Base-by-base conservation (phyloP, 2,113 vertebrate genomes). In the Nettapus auritus region DNA sequence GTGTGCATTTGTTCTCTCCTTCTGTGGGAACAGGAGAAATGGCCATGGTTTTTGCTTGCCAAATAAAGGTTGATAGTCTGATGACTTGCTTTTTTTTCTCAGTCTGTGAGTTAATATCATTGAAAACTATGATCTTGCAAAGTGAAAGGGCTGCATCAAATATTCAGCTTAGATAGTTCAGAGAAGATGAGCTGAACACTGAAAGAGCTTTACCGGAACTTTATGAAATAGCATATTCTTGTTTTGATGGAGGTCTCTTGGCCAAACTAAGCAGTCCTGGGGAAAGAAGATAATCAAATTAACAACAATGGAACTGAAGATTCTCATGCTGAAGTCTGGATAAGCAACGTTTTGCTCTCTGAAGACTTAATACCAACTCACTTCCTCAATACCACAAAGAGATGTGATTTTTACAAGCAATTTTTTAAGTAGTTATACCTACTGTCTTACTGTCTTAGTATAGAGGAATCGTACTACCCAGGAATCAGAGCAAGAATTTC, bases 261-360 rank as follows among this genome's bases (percentile, higher is more conserved):
- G n/a, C 31, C 40, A 81, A 11, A 8, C 25, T 8, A 25, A 25
- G 48, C 19, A 23, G 5, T 25, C 44, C 5, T 5, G 12, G 31
- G 14, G 23, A 57, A 26, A 33, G 26, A 31, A 36, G 0, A 42
- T 71, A 57, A 57, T 8, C 0, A 0, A 31, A n/a, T 21, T 33
- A 25, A 13, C 50, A 25, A 52, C 50, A 52, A 14, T 52, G 4
- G 23, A 52, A 52, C 69, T n/a, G 21, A 62, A 67, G 8, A 3
- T 10, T 67, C 78, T 70, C 36, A 7, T 36, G 14, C 21, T 76
- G 57, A 84, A 81, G 40, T 8, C 7, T 17, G 29, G 53, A 23
- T 26, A 84, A 66, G 6, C 8, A 79, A 60, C 6, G 17, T 21
- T 79, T 85, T 86, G 28, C 26, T 82, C 44, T 11, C 34, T 60